A percentile compares a stretch with the other conserved stretches of the same genome.
These are phyloP conservation scores for Cinclus cinclus DNA, from an alignment of 2,113 vertebrate species.

Conservation along the genomic window DNA sequence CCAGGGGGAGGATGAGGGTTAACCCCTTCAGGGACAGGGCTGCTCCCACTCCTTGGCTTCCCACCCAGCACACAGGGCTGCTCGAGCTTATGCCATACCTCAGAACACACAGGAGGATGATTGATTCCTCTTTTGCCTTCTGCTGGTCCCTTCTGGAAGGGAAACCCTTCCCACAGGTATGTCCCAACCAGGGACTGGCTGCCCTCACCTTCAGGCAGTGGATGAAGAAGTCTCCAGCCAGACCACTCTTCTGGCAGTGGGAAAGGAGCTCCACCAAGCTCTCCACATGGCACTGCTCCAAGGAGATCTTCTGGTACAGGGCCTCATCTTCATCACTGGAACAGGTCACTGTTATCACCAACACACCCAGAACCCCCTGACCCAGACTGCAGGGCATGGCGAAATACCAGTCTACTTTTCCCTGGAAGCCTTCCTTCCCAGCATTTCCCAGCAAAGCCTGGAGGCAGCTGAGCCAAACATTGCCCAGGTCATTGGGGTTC, in stretches of 20 bases:
- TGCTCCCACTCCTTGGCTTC: neutral
- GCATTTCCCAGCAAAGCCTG: neutral
- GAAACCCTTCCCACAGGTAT: neutral
- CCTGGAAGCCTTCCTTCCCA: neutral
- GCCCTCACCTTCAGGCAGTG: slow-evolving; percentile 84
- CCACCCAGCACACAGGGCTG: neutral
- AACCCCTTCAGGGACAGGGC: slow-evolving; percentile 24
- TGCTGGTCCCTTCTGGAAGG: neutral
- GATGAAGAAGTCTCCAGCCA: slow-evolving; percentile 92
- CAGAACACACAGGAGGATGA: accelerated
- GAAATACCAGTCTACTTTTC: neutral
- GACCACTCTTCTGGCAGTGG: slow-evolving; percentile 79
- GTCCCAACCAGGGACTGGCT: neutral
- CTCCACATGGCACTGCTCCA: slow-evolving; percentile 85
- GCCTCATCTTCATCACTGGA: slow-evolving; percentile 85
- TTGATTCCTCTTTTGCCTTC: neutral
- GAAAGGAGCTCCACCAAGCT: slow-evolving; percentile 83
- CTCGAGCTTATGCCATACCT: accelerated
- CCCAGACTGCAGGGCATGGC: neutral
- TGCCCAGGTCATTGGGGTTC: neutral
- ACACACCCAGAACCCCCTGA: neutral
- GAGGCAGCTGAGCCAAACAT: neutral
- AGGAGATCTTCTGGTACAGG: slow-evolving; percentile 86
- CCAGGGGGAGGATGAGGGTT: neutral
- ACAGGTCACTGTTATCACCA: neutral